Percentiles rank a stretch among this genome's conserved stretches.
phyloP scores from a whole-genome alignment of 1,140 invertebrate species.

The Leucophenga varia region DNA sequence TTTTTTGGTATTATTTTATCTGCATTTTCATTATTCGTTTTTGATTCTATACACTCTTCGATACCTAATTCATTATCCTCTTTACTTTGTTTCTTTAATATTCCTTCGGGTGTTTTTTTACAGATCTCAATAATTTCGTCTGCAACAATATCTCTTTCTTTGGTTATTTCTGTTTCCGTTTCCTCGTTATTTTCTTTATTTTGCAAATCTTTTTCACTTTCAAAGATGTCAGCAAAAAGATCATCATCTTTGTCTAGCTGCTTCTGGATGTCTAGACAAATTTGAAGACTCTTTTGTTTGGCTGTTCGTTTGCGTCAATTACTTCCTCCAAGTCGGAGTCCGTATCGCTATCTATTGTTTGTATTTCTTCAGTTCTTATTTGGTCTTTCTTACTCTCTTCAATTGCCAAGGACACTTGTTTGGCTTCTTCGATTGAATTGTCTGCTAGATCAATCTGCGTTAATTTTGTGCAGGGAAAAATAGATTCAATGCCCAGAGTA shows the following conservation, averaged over 20 bases:
- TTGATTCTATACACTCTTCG: constrained; percentile 13
- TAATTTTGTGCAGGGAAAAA: background rate
- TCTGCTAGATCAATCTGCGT: constrained; percentile 3
- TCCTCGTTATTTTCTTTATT: constrained; percentile 22
- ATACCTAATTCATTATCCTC: background rate
- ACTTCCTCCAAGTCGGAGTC: constrained; percentile 23
- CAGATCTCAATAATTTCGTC: constrained; percentile 3
- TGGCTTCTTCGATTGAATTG: constrained; percentile 25
- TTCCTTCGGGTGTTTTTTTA: too few relatives aligned
- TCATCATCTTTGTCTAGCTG: constrained; percentile 61
- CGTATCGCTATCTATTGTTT: constrained; percentile 18
- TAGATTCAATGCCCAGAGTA: constrained; percentile 13
- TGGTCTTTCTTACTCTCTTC: constrained; percentile 19
- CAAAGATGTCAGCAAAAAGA: constrained; percentile 61
- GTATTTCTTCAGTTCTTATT: background rate
- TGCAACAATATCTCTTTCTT: background rate
- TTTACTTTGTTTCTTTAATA: too few relatives aligned
- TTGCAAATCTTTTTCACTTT: too few relatives aligned
- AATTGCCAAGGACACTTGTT: constrained; percentile 22
- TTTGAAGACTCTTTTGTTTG: constrained; percentile 36
- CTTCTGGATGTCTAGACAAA: constrained; percentile 46
- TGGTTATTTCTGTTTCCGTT: too few relatives aligned
- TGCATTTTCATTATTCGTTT: constrained; percentile 1
- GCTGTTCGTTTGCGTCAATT: constrained; percentile 6
- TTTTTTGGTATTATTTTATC: too few relatives aligned